Percentiles rank a stretch among this genome's conserved stretches.
Conservation (phyloP, 2,113 vertebrate genomes). For the Ondatra zibethicus region DNA sequence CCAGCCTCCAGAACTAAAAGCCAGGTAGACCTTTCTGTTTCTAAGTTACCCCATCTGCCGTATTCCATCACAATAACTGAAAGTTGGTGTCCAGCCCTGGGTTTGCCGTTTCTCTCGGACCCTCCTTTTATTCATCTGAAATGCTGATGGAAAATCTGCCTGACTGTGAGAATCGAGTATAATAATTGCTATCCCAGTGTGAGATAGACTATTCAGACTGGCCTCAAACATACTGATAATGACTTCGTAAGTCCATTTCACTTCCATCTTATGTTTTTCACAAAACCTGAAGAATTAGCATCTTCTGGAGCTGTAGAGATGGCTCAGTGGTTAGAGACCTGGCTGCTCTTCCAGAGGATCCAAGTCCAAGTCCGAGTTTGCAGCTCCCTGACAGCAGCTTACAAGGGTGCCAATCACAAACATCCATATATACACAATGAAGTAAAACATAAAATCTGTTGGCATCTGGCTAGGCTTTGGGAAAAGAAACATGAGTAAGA, state of each 20-base stretch:
- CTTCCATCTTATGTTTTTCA: neutral
- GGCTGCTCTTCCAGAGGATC: neutral
- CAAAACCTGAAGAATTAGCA: neutral
- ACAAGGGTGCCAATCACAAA: neutral
- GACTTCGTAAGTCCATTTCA: neutral
- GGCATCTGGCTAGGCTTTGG: neutral
- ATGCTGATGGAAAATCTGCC: neutral
- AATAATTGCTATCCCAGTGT: neutral
- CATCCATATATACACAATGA: neutral
- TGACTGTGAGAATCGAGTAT: neutral
- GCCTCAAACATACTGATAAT: neutral
- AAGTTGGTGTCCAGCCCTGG: neutral
- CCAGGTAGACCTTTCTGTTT: neutral
- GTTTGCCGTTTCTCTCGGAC: neutral
- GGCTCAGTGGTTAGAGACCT: neutral
- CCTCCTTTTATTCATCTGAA: slow-evolving; percentile 9
- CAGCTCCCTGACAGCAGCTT: neutral
- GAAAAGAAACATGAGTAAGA: neutral
- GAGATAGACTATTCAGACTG: neutral
- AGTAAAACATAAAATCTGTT: neutral
- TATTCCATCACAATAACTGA: neutral
- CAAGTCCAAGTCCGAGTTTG: neutral
- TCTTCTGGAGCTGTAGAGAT: neutral
- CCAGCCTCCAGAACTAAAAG: neutral
- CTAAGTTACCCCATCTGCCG: neutral